These are phyloP conservation scores for Molossus molossus DNA, from an alignment of 2,797 vertebrate genomes.

Conservation along the genomic window DNA sequence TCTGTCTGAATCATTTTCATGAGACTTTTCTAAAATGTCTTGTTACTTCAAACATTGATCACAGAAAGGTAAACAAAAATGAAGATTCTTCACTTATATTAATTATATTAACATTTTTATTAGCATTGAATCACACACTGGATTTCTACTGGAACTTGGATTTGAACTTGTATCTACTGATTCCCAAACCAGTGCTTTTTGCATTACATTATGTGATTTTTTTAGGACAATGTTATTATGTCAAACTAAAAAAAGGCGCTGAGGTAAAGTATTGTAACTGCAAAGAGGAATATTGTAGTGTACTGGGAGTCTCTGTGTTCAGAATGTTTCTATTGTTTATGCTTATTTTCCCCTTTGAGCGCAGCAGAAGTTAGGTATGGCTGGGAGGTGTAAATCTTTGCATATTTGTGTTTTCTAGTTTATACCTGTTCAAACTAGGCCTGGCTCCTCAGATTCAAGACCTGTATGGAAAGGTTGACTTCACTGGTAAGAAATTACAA, in stretches of 20 bases:
- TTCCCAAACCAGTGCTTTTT: background rate
- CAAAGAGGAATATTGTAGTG: background rate
- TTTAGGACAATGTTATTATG: background rate
- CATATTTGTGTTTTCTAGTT: conserved; percentile 89
- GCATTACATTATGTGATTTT: background rate
- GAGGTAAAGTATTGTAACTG: background rate
- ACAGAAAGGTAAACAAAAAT: background rate
- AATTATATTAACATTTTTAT: background rate
- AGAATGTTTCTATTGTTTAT: background rate
- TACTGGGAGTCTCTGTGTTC: background rate
- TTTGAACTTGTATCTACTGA: background rate
- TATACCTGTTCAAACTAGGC: conserved; percentile 99
- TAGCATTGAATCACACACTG: background rate
- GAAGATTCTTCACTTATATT: background rate
- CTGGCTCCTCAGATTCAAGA: conserved; percentile 99
- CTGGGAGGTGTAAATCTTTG: conserved; percentile 65
- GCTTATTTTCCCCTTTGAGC: background rate
- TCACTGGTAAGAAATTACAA: conserved; percentile 94
- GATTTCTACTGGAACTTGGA: background rate
- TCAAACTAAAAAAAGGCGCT: background rate
- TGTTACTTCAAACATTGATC: conserved; percentile 7
- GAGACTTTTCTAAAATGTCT: conserved; percentile 24
- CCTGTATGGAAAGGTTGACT: conserved; percentile 98
- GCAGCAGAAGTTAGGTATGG: background rate
- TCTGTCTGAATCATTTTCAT: conserved; percentile 35